phyloP scores from a whole-genome alignment of 2,113 vertebrate genomes.

The Saccopteryx leptura region DNA sequence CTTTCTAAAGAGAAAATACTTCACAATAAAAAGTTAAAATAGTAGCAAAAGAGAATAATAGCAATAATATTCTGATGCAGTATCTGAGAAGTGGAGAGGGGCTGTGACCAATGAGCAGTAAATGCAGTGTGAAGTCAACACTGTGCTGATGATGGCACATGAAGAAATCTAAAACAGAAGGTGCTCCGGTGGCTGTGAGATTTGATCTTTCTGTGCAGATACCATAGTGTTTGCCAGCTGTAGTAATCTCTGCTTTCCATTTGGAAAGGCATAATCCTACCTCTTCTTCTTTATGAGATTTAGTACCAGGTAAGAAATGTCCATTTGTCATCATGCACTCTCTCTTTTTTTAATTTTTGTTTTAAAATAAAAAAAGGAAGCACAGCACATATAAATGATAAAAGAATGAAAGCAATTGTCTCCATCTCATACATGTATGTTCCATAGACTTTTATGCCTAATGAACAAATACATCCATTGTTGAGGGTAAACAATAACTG shows the following conservation, averaged over 20 bases:
- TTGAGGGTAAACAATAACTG: not conserved
- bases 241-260: not conserved
- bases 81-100: not conserved
- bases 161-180: not conserved
- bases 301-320: rapidly evolving
- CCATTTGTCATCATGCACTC: not conserved
- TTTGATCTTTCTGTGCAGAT: not conserved
- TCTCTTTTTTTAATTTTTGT: not conserved
- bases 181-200: not conserved
- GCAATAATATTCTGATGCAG: not conserved
- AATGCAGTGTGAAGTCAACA: not conserved
- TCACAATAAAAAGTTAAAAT: constrained; percentile 44
- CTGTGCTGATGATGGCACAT: not conserved
- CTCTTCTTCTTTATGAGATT: not conserved
- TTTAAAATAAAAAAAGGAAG: not conserved
- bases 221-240: not conserved
- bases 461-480: not conserved
- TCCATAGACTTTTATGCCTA: not conserved
- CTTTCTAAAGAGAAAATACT: constrained; percentile 26
- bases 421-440: not conserved
- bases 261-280: not conserved
- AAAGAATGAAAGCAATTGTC: not conserved
- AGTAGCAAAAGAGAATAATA: constrained; percentile 2
- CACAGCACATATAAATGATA: not conserved
- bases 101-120: not conserved